Conservation (phyloP, 1,140 invertebrate genomes). For the Lordiphosa clarofinis region DNA sequence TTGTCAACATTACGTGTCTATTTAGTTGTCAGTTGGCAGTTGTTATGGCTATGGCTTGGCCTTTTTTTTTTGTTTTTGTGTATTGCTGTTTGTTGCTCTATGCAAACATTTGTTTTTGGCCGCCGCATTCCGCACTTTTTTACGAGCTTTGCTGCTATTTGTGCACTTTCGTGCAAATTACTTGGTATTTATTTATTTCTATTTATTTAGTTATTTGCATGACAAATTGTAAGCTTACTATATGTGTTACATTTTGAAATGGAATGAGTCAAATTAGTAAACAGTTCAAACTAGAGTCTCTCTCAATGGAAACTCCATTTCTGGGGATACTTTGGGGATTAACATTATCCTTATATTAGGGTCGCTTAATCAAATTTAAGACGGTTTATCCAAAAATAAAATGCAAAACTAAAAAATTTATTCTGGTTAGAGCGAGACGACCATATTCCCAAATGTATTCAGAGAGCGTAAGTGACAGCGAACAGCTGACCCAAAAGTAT, state of each 20-base stretch:
- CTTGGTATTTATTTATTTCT: constrained; percentile 24
- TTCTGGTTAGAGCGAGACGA: too few species aligned
- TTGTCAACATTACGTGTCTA: constrained; percentile 76
- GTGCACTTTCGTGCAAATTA: constrained; percentile 39
- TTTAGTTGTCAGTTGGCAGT: constrained; percentile 75
- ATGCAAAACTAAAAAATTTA: too few species aligned
- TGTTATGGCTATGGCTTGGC: constrained; percentile 43
- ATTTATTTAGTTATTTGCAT: constrained; percentile 36
- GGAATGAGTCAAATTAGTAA: constrained; percentile 22
- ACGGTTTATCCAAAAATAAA: too few species aligned
- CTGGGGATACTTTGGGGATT: too few species aligned
- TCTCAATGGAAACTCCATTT: too few species aligned
- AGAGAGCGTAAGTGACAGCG: too few species aligned
- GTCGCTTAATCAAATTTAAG: too few species aligned
- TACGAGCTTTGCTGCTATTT: background rate
- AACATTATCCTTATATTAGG: too few species aligned
- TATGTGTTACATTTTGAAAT: constrained; percentile 13
- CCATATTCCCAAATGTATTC: too few species aligned
- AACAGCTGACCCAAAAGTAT: too few species aligned
- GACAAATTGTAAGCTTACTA: constrained; percentile 8
- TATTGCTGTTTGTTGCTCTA: constrained; percentile 28
- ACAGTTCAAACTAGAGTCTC: background rate
- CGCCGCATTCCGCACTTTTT: constrained; percentile 42
- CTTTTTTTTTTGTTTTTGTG: constrained; percentile 25
- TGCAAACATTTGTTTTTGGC: constrained; percentile 55